A percentile compares a stretch with the other conserved stretches of the same genome.
Conservation (phyloP, 2,113 vertebrate genomes). For the Microcebus ravelobensis region DNA sequence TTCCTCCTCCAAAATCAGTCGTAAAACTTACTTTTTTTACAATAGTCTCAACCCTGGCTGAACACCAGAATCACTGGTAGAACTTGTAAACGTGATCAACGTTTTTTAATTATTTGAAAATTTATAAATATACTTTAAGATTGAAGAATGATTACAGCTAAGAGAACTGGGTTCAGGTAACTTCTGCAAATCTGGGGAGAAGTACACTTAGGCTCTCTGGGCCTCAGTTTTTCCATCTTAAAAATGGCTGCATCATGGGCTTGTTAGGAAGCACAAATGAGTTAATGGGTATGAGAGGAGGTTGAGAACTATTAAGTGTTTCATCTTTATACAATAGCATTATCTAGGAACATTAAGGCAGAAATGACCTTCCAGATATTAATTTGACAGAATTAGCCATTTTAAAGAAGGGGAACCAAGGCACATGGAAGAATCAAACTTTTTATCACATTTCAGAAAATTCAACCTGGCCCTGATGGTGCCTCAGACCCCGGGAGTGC, state of each 20-base stretch:
- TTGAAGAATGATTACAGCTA: background rate
- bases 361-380: background rate
- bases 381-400: background rate
- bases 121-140: background rate
- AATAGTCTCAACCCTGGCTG: background rate
- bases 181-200: too few species aligned
- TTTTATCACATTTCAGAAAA: background rate
- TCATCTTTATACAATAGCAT: background rate
- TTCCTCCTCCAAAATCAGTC: background rate
- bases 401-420: background rate
- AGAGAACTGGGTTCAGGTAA: background rate
- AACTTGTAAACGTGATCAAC: background rate
- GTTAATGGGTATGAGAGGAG: background rate
- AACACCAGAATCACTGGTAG: background rate
- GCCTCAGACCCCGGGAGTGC: background rate
- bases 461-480: background rate
- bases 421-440: background rate
- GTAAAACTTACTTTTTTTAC: background rate
- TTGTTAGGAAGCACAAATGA: background rate
- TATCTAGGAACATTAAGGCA: background rate
- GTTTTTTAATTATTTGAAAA: background rate
- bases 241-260: background rate
- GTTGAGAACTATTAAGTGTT: background rate
- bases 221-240: background rate
- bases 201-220: too few species aligned